Evolutionary conservation across 2,113 vertebrate genomes (phyloP).

Genomic region (Willisornis vidua): DNA sequence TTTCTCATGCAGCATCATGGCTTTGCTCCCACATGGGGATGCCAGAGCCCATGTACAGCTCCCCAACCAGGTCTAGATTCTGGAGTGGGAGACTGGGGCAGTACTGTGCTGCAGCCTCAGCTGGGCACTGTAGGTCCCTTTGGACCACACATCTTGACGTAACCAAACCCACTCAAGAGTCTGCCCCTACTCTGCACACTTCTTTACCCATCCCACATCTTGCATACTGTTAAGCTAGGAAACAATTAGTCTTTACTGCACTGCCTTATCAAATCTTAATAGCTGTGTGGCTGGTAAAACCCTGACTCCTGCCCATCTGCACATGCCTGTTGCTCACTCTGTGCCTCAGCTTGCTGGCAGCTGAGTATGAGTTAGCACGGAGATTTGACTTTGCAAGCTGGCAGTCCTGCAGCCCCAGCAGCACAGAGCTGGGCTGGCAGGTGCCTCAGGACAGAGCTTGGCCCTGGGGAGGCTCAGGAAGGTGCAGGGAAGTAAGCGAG

Average conservation of each 20-base stretch:
- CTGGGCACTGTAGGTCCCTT: neutral
- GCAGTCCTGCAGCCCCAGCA: neutral
- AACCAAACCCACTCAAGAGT: neutral
- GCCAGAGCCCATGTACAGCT: neutral
- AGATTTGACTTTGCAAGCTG: neutral
- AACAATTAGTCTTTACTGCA: neutral
- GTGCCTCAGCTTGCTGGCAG: neutral
- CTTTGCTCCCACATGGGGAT: neutral
- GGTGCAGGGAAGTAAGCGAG: rapidly evolving
- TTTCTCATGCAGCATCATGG: neutral
- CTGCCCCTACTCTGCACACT: neutral
- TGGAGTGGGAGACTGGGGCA: neutral
- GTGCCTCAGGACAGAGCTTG: neutral
- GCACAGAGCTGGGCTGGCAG: neutral
- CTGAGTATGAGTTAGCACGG: rapidly evolving
- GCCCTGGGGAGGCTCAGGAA: neutral
- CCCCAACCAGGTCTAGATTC: neutral
- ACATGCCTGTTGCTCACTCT: neutral
- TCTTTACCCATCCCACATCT: neutral
- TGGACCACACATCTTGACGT: neutral
- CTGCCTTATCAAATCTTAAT: neutral
- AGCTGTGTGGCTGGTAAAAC: neutral
- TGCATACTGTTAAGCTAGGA: neutral
- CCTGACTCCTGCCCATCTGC: neutral
- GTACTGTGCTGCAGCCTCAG: neutral